Evolutionary conservation across 2,797 vertebrate species (phyloP), one percentile per base, ranked within the genome.

Genomic region (Novumbra hubbsi): DNA sequence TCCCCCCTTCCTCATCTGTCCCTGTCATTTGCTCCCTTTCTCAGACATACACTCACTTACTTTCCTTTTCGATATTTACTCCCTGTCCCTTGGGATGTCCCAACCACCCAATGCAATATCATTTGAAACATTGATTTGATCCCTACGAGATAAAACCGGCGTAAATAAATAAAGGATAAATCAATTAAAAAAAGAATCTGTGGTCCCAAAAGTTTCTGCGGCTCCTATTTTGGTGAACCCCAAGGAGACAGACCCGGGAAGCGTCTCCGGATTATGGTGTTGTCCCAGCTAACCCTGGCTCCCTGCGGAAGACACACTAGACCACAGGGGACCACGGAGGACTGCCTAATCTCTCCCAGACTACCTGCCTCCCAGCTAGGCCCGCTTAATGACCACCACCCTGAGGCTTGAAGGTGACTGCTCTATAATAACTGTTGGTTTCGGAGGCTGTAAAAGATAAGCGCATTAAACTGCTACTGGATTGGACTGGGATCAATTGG

Each of bases 151-250:
- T 14, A 21, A n/a, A 11, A 11, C 50, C 19, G n/a, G 52, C 6
- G 3, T 55, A 55, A 14, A 0, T 21, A 55, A 55, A 55, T 8
- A 8, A 55, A 11, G 21, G n/a, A 24, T 45, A 45, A 45, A 45
- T 45, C 9, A 11, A 45, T 6, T 14, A 11, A 1, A 45, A 11
- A 45, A 45, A 45, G 0, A 45, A 11, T 11, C 6, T 12, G 9
- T 45, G 41, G 41, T 11, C 14, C 9, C 9, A 45, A 45, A 45
- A 68, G 72, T 70, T 77, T 73, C 21, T 75, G 85, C 77, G 15
- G 85, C 76, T 88, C 83, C 19, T 21, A 90, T 90, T 89, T 87
- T 73, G 71, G 66, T 24, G 71, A 68, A 72, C 73, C 21, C 16
- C 15, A 30, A 7, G 62, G 62, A 21, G 12, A 32, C 62, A 32